Conservation (phyloP, 2,113 vertebrate genomes). For the Bubo blakistoni region DNA sequence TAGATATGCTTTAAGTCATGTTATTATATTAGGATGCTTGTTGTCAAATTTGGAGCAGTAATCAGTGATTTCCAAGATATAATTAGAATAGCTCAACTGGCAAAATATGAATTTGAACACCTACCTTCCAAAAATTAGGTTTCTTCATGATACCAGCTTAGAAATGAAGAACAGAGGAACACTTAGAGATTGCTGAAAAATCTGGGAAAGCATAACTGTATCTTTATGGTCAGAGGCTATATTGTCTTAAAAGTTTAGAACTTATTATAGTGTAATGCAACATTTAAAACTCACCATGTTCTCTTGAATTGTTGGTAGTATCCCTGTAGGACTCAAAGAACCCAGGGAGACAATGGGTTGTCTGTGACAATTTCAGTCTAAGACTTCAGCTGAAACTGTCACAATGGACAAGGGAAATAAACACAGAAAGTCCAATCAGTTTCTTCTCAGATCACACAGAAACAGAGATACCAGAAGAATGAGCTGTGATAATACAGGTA, state of each 20-base stretch:
- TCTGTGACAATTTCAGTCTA: not conserved
- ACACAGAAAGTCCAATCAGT: not conserved
- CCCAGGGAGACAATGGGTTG: not conserved
- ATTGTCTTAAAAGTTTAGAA: not conserved
- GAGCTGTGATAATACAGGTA: not conserved
- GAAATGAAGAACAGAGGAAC: not conserved
- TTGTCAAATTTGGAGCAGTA: not conserved
- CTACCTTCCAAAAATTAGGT: not conserved
- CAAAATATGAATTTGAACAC: not conserved
- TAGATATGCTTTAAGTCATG: not conserved
- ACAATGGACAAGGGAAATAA: not conserved
- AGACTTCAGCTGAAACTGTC: not conserved
- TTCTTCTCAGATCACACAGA: not conserved
- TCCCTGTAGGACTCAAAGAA: not conserved
- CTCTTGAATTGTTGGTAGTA: not conserved
- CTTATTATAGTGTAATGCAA: not conserved
- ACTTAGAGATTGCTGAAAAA: not conserved
- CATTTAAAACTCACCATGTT: not conserved
- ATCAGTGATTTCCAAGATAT: not conserved
- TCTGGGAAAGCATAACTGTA: not conserved
- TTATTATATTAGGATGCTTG: not conserved
- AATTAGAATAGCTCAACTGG: not conserved
- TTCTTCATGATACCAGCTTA: not conserved
- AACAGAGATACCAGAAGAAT: not conserved
- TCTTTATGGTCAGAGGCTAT: not conserved